Evolutionary conservation across 2,113 vertebrate genomes (phyloP), one percentile per base, ranked within the genome.

Genomic region (Hydropotes inermis): DNA sequence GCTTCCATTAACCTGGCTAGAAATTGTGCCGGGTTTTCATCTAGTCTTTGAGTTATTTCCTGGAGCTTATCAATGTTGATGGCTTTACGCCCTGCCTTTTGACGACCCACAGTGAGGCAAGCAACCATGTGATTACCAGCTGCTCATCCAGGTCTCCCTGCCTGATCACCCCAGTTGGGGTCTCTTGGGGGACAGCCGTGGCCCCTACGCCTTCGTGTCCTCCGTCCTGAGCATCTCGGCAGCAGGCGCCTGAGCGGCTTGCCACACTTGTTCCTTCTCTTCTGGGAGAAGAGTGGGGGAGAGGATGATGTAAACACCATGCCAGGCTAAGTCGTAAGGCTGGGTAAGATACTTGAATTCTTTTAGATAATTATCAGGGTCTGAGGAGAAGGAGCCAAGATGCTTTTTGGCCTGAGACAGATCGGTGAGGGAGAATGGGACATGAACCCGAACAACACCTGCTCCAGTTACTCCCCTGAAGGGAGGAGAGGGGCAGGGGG

Each of bases 131-230:
- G 9, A 9, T 70, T 36, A 36, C 1, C 0, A 10, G n/a, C 64
- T 70, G 64, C n/a, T 21, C 2, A 2, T 21, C 64, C 4, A 0
- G 17, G 64, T 11, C n/a, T 36, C 64, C n/a, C 17, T 21, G n/a
- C n/a, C 64, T 11, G 64, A 36, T 36, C 21, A 11, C 9, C 9
- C 64, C 64, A 11, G 17, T 1, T 36, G n/a, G 64, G 64, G n/a
- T 70, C 64, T 70, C 17, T 36, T 0, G n/a, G 64, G 64, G 64
- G 17, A 21, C 17, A 21, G 17, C n/a, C 5, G 17, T 70, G 7
- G 33, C 17, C 64, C 64, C 30, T 64, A 4, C 1, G 3, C 30
- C 15, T n/a, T n/a, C 0, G 3, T n/a, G 30, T n/a, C 15, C 4
- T 64, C 61, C 0, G 30, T n/a, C 61, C 30, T 17, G 30, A n/a